A percentile compares a stretch with the other conserved stretches of the same genome.
Evolutionary conservation across 2,113 vertebrate species (phyloP).

Genomic region (Cyanoliseus patagonus): DNA sequence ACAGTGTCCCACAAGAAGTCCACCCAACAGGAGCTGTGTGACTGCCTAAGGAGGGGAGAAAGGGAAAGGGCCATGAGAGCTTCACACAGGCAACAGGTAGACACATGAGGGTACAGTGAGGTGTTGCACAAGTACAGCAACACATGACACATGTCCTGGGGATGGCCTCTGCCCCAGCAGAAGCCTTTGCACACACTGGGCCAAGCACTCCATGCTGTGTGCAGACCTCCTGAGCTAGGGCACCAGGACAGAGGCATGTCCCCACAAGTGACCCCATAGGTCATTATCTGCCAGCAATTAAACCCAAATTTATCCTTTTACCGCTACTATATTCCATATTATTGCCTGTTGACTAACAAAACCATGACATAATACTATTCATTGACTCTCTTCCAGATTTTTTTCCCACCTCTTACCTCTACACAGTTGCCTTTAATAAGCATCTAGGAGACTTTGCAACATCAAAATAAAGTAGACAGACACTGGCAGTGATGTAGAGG

Average conservation of each 20-base stretch:
- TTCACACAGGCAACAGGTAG: accelerated
- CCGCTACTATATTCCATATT: background rate
- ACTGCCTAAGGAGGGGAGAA: background rate
- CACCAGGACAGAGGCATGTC: accelerated
- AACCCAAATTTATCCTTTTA: background rate
- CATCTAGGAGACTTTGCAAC: background rate
- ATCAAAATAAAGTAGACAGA: background rate
- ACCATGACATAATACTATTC: background rate
- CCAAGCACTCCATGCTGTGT: background rate
- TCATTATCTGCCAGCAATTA: background rate
- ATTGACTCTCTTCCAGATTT: background rate
- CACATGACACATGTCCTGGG: background rate
- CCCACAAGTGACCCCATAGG: accelerated
- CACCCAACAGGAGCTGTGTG: background rate
- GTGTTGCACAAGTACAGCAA: background rate
- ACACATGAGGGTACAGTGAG: background rate
- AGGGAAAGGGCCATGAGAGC: accelerated
- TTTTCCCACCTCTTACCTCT: background rate
- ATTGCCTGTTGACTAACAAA: background rate
- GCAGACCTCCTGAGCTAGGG: background rate
- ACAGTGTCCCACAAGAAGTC: background rate
- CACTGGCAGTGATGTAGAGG: background rate
- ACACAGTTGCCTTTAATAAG: background rate
- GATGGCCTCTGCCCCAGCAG: background rate
- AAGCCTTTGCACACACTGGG: background rate